Base-by-base conservation (phyloP, 2,888 invertebrate species). In the Tyria jacobaeae region DNA sequence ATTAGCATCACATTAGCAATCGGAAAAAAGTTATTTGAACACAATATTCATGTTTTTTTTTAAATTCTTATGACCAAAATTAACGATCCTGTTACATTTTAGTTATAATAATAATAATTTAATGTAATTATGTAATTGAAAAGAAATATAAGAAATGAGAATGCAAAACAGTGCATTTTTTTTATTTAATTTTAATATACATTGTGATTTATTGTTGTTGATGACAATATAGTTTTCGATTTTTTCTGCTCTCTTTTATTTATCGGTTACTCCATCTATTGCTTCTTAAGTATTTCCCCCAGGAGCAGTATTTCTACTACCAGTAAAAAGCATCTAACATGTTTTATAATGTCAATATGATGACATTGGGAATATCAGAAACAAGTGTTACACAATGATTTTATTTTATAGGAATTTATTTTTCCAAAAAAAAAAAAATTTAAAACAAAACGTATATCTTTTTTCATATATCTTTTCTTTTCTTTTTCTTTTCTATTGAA, bases 161-260 rank as follows among this genome's bases (percentile, higher is more conserved):
- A 74, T 71, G 72, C 66, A 52, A 57, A 82, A 72, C 76, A 86
- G 83, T 86, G 82, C 84, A 87, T 84, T 83, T 81, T 74, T 76
- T 81, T 84, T 85, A 81, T 84, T 82, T 83, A 81, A 78, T 78
- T 80, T 82, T 80, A 83, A 77, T 81, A 73, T 84, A 86, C 49
- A 75, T 66, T 88, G 89, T 90, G 89, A 89, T 89, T 88, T 73
- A 87, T 88, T 89, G 88, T 90, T 89, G 81, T 85, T 88, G 86
- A 85, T 86, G 83, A 87, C 84, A 85, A 86, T 86, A 85, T 87
- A 84, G 88, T 89, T 88, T 89, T 87, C 85, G 87, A 84, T 86
- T 83, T 86, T 75, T 71, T 65, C 34, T 27, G 9, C 4, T 49
- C 37, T 49, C 37, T 57, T 47, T 17, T 44, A 54, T 31, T 54